Base-by-base conservation (phyloP, 2,888 invertebrate species). In the Salticus scenicus region DNA sequence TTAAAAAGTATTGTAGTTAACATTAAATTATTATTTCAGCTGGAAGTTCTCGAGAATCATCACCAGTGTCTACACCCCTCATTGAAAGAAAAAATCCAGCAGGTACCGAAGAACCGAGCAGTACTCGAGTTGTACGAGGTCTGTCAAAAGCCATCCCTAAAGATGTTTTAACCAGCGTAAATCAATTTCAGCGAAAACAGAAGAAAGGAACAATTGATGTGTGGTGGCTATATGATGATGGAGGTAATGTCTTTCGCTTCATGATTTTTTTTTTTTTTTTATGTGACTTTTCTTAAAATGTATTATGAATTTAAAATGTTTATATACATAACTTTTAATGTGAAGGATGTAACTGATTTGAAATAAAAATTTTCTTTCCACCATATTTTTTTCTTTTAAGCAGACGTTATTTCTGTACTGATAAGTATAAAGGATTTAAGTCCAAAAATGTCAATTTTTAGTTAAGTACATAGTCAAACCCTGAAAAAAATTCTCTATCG, bases 171-270 rank as follows among this genome's bases (percentile, higher is more conserved):
- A 93, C 94, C 79, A 94, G 93, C 80, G 93, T 95, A 91, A 94
- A 94, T 17, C 92, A 95, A 88, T 97, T 97, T 91, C 94, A 95
- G 88, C 93, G 93, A 88, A 96, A 96, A 90, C 94, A 96, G 90
- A 94, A 95, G 89, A 95, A 95, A 90, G 96, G 96, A 28, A 95
- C 96, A 1, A 97, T 98, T 88, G 98, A 98, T 91, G 98, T 98
- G 17, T 98, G 98, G 98, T 99, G 98, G 98, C 92, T 99, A 0
- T 98, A 98, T 90, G 89, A 89, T 76, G 89, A 89, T 78, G 89
- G 89, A 31, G 89, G 87, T 85, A 28, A 24, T 17, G 51, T 14
- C 24, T 10, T n/a, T 20, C n/a, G n/a, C n/a, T n/a, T n/a, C n/a
- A n/a, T n/a, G n/a, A n/a, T n/a, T n/a, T n/a, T n/a, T n/a, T n/a